Percentiles rank a stretch among this genome's conserved stretches.
Conservation (phyloP, 2,888 invertebrate genomes). For the Morpho achilles region DNA sequence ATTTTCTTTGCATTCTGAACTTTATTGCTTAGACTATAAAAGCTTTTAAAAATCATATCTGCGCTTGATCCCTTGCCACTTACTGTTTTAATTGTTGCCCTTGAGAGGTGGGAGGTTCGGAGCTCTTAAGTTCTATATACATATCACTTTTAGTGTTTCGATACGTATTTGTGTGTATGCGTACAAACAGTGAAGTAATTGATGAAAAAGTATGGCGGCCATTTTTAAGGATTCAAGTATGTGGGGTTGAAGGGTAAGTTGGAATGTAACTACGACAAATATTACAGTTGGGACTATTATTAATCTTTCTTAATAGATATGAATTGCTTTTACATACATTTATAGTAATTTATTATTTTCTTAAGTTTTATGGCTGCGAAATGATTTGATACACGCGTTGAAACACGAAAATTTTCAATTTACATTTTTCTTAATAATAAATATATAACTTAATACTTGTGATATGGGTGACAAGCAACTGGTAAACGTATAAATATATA, state of each 20-base stretch:
- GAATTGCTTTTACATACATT: too few species aligned
- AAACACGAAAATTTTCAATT: too few species aligned
- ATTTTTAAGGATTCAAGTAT: constrained; percentile 14
- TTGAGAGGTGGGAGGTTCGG: constrained; percentile 72
- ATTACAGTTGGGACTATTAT: not conserved
- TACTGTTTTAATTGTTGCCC: constrained; percentile 72
- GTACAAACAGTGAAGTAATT: constrained; percentile 7
- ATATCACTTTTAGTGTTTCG: constrained; percentile 36
- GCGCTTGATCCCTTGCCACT: constrained; percentile 43
- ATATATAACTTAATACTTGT: too few species aligned
- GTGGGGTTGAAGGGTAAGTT: constrained; percentile 5
- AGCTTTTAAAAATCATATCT: not conserved
- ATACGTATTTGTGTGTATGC: constrained; percentile 5
- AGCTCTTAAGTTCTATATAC: constrained; percentile 58
- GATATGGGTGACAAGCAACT: too few species aligned
- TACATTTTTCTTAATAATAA: too few species aligned
- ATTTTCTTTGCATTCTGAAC: constrained; percentile 10
- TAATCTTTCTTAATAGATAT: too few species aligned
- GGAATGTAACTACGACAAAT: not conserved
- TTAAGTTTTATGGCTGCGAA: too few species aligned
- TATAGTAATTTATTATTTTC: too few species aligned
- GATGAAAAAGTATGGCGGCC: constrained; percentile 17
- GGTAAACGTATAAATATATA: too few species aligned
- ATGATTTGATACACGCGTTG: too few species aligned
- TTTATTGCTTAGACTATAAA: constrained; percentile 8